Evolutionary conservation across 2,888 invertebrate genomes (phyloP), one percentile per base, ranked within the genome.

Genomic region (Branchipolynoe longqiensis): DNA sequence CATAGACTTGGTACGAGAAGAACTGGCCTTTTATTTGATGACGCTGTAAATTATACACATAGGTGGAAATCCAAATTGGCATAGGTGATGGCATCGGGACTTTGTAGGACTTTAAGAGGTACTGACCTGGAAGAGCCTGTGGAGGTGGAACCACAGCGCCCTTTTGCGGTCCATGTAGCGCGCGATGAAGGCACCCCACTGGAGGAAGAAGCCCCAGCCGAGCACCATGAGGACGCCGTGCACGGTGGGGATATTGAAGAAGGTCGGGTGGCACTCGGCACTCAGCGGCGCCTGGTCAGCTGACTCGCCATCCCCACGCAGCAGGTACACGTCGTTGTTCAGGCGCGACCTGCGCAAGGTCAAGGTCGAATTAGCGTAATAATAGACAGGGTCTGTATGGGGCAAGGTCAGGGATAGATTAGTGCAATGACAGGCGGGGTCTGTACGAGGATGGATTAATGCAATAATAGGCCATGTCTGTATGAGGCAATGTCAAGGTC

Each of bases 201-300:
- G 89, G 41, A 90, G 88, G 81, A 89, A 89, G 48, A 90, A 83
- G 4, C 90, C 90, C 88, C 89, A 90, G 36, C 87, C 90, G 12
- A 89, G 81, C 12, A 83, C 83, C 90, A 90, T 90, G 69, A 90
- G 86, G 62, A 89, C 87, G 12, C 89, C 90, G 73, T 90, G 90
- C 0, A 90, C 85, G n/a, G 87, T 85, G 25, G 89, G 85, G 41
- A 88, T 84, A 84, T 87, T 89, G 54, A 89, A 85, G 87, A 89
- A 90, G 1, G 84, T 82, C 14, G 85, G 81, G 25, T 85, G n/a
- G 85, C 90, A 90, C n/a, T 85, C 62, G 3, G 87, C 69, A 1
- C 41, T 22, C 25, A 33, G 25, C 22, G 62, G 84, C 4, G 90
- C 86, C 25, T 85, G 73, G 86, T 89, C 89, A 12, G 89, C 89